Base-by-base conservation (phyloP, 2,797 vertebrate species). In the Cuniculus paca region DNA sequence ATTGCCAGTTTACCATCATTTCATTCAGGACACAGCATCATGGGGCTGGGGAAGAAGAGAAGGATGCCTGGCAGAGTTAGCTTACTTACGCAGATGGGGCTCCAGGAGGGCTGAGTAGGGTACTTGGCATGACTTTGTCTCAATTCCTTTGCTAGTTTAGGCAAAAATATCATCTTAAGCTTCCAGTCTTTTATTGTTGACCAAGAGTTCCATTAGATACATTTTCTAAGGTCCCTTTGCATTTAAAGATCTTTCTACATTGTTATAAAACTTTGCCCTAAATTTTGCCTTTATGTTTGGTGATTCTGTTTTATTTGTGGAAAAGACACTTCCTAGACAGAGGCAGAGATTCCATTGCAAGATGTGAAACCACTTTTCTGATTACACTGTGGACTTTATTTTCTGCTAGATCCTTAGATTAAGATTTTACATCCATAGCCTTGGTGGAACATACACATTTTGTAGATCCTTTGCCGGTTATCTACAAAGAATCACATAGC, bases 351-450 rank as follows among this genome's bases (percentile, higher is more conserved):
- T 10, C 13, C 39, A 75, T 91, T 91, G 36, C 14, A 75, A 61
- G 36, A 65, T 82, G 13, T 77, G 28, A 94, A 95, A 60, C 42
- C 60, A 39, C 2, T 20, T 87, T 95, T 83, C 31, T 90, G 39
- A 65, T 93, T 75, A 85, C 63, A 42, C 22, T 90, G 65, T 95
- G 45, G 31, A 54, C 48, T 63, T 60, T n/a, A 75, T 77, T 94
- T 97, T 93, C 81, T 88, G 34, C 60, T 58, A 63, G 52, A 54
- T 0, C 1, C 31, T 87, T 85, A 72, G 56, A 79, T 58, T 91
- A 82, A 90, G 58, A 52, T 82, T 95, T 83, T 77, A 2, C 14
- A 61, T 84, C 74, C 28, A 19, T 87, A 63, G 19, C 48, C 39
- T 52, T 88, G 63, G 28, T 85, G 79, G 48, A 85, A 60, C 79